Percentiles rank a stretch among this genome's conserved stretches.
Conservation (phyloP, 2,113 vertebrate species). For the Archilochus colubris region DNA sequence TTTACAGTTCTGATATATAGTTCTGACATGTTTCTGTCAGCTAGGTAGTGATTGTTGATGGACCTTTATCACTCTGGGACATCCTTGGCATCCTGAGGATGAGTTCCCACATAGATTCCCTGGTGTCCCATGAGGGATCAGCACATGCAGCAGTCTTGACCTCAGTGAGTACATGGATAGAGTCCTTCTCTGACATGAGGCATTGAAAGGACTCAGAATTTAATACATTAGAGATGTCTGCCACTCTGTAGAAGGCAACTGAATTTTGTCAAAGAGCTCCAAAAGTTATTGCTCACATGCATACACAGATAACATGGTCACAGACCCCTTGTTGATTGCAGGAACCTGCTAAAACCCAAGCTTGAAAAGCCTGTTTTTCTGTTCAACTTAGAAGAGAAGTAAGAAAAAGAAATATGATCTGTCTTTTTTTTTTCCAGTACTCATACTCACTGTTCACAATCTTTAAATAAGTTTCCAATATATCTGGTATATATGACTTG, state of each 20-base stretch:
- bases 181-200: not conserved
- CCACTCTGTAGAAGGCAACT: not conserved
- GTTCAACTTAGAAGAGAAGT: not conserved
- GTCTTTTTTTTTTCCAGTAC: not conserved
- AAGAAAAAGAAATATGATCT: not conserved
- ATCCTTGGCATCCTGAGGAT: not conserved
- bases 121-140: not conserved
- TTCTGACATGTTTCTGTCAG: not conserved
- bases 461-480: not conserved
- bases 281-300: not conserved
- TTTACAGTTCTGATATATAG: too few relatives aligned
- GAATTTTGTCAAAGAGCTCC: not conserved
- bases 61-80: not conserved
- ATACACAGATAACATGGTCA: not conserved
- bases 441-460: not conserved
- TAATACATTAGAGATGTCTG: not conserved
- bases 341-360: not conserved
- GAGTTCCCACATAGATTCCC: not conserved
- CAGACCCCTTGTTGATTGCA: not conserved
- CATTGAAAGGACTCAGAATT: not conserved
- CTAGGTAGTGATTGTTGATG: not conserved
- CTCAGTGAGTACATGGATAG: accelerated
- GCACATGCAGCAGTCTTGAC: not conserved
- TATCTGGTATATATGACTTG: not conserved
- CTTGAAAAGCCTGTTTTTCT: not conserved